These are phyloP conservation scores for Stichopus horrens DNA, from an alignment of 53 echinoderm and acorn worm genomes.

Conservation along the genomic window DNA sequence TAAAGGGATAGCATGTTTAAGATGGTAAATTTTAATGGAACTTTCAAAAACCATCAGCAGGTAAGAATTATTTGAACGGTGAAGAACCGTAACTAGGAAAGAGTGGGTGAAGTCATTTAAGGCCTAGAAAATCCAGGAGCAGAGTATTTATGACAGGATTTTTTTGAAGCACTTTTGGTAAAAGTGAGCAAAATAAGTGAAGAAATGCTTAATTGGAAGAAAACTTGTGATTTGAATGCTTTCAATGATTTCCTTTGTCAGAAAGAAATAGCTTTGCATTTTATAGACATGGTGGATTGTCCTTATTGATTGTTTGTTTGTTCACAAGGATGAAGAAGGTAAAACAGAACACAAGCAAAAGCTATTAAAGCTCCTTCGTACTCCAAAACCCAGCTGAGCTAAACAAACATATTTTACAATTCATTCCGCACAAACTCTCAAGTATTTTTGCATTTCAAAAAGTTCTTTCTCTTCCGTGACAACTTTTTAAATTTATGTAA, in stretches of 20 bases:
- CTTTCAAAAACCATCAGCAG: too few relatives aligned
- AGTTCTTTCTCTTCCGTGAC: neutral
- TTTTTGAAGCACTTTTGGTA: too few relatives aligned
- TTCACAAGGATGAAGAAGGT: neutral
- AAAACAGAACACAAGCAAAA: neutral
- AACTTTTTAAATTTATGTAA: neutral
- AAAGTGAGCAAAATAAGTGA: too few relatives aligned
- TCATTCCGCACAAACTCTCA: neutral
- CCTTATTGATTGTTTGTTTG: neutral
- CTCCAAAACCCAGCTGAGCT: neutral
- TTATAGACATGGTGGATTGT: neutral
- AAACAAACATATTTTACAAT: neutral
- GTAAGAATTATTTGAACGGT: too few relatives aligned
- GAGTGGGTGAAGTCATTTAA: too few relatives aligned
- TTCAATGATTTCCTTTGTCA: neutral
- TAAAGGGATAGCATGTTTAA: too few relatives aligned
- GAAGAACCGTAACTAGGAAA: too few relatives aligned
- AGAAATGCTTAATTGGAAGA: too few relatives aligned
- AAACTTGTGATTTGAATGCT: neutral
- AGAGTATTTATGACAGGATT: too few relatives aligned
- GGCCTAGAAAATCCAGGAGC: too few relatives aligned
- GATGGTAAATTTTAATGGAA: too few relatives aligned
- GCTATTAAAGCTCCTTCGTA: neutral
- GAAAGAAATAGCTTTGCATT: neutral
- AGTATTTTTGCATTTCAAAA: neutral